These are phyloP conservation scores for Rhynchonema sp. DNA, from an alignment of 2,888 invertebrate genomes.

Conservation along the genomic window DNA sequence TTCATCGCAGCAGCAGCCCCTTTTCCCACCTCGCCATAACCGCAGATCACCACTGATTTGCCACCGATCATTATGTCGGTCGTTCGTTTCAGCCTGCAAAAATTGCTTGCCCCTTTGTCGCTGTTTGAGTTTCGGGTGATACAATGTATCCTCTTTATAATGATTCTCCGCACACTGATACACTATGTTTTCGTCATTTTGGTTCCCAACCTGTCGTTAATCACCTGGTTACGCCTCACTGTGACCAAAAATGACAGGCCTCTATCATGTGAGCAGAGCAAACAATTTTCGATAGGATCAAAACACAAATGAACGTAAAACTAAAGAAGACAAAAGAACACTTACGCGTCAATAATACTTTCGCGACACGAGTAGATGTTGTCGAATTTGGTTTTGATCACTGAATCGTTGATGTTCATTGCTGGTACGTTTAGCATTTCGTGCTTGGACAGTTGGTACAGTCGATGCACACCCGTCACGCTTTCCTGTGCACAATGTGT, in stretches of 20 bases:
- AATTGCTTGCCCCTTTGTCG: no score
- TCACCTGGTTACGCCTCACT: no score
- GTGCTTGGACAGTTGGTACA: constrained; percentile 70
- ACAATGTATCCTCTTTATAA: no score
- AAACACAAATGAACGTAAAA: background rate
- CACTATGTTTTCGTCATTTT: no score
- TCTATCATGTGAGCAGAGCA: no score
- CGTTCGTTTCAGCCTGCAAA: constrained; percentile 54
- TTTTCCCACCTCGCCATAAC: constrained; percentile 55
- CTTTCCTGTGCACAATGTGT: background rate
- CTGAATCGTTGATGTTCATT: constrained; percentile 95
- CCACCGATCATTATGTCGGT: constrained; percentile 95
- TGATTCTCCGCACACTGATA: no score
- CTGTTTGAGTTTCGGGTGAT: no score
- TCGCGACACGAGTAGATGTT: constrained; percentile 87
- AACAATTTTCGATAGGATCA: no score
- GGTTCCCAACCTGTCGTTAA: no score
- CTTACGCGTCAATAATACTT: constrained; percentile 58
- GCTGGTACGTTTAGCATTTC: constrained; percentile 82
- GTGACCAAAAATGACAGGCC: no score
- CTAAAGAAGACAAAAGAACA: constrained; percentile 17
- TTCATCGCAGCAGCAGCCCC: constrained; percentile 8
- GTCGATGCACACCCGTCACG: constrained; percentile 60
- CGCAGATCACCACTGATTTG: constrained; percentile 83
- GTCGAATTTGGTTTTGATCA: constrained; percentile 92